These are phyloP conservation scores for Halichoerus grypus DNA, from an alignment of 2,113 vertebrate genomes.

Conservation along the genomic window DNA sequence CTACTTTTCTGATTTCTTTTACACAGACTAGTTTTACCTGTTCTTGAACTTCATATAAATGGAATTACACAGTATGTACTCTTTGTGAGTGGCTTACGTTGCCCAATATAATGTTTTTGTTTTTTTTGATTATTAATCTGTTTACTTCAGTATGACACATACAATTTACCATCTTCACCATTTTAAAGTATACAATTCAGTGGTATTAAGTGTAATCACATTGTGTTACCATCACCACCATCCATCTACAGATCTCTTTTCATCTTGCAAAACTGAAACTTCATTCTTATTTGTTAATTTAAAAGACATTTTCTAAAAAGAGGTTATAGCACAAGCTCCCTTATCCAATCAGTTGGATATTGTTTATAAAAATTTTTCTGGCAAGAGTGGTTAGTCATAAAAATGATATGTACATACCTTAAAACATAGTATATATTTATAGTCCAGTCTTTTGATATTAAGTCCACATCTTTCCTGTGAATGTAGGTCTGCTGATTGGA, in stretches of 20 bases:
- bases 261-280: background rate
- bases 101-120: background rate
- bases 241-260: background rate
- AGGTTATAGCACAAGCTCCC: background rate
- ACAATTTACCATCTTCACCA: background rate
- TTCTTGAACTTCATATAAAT: background rate
- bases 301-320: background rate
- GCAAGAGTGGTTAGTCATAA: background rate
- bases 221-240: background rate
- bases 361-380: background rate
- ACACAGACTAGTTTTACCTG: background rate
- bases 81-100: background rate
- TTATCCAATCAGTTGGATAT: background rate
- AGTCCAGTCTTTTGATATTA: background rate
- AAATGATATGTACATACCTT: background rate
- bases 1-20: background rate
- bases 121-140: background rate
- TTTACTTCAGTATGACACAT: background rate
- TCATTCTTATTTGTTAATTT: slow-evolving; percentile 43
- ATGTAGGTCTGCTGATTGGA: background rate
- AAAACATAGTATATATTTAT: slow-evolving; percentile 3
- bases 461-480: background rate
- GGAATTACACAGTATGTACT: background rate
- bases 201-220: background rate
- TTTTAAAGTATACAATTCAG: background rate